These are phyloP conservation scores for Cryptomyrus ogoouensis DNA, from an alignment of 2,113 vertebrate species.

Conservation along the genomic window DNA sequence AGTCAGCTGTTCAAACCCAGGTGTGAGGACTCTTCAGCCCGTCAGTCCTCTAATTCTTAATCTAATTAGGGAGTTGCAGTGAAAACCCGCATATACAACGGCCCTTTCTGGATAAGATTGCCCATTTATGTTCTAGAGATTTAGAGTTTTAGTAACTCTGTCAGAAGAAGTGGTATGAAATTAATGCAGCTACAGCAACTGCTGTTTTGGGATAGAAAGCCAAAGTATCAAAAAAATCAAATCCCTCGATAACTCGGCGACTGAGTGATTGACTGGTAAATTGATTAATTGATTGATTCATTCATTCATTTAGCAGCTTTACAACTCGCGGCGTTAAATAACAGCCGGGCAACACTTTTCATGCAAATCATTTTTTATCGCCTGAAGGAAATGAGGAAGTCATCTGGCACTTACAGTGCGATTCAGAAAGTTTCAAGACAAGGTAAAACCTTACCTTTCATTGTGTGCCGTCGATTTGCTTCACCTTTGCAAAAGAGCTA, in stretches of 20 bases:
- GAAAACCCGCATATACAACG: too few species aligned
- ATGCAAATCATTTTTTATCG: neutral
- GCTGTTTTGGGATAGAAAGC: neutral
- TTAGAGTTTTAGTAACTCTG: neutral
- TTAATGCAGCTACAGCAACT: neutral
- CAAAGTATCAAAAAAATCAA: neutral
- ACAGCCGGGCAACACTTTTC: neutral
- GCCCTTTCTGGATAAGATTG: too few species aligned
- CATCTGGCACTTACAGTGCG: neutral
- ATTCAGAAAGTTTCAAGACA: neutral
- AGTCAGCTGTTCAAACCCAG: too few species aligned
- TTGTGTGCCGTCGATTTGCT: neutral
- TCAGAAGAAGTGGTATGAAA: neutral
- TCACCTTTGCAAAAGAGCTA: neutral
- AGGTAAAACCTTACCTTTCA: neutral
- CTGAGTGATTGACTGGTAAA: neutral
- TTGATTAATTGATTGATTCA: neutral
- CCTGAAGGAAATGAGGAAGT: neutral
- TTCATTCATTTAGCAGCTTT: neutral
- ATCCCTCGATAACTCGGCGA: neutral
- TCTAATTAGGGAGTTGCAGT: too few species aligned
- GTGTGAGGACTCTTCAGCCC: too few species aligned
- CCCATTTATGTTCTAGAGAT: too few species aligned
- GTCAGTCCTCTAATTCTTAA: too few species aligned
- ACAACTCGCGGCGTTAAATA: neutral